Evolutionary conservation across 2,888 invertebrate genomes (phyloP).

Genomic region (Copidosoma aretas): DNA sequence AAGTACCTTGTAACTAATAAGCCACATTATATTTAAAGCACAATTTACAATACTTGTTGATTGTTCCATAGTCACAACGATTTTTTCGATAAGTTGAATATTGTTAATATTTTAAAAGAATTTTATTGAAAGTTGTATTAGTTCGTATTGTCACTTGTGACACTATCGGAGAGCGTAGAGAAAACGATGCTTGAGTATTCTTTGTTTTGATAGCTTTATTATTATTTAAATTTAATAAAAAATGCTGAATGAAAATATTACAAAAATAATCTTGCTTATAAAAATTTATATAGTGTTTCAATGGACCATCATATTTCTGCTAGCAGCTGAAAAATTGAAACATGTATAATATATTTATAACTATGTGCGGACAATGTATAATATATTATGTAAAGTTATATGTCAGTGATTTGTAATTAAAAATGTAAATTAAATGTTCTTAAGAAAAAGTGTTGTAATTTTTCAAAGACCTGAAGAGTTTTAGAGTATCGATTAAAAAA

Average conservation of each 20-base stretch:
- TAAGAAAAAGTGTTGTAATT: constrained; percentile 27
- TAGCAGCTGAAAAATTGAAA: constrained; percentile 35
- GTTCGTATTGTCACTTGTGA: constrained; percentile 27
- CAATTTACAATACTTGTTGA: constrained; percentile 37
- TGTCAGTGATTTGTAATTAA: constrained; percentile 38
- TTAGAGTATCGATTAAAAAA: constrained; percentile 28
- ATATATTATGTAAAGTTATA: constrained; percentile 35
- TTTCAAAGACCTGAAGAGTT: constrained; percentile 8
- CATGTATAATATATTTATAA: constrained; percentile 39
- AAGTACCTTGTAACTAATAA: constrained; percentile 26
- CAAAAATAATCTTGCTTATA: constrained; percentile 33
- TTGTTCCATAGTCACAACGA: constrained; percentile 24
- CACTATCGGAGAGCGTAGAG: constrained; percentile 27
- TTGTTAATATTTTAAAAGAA: constrained; percentile 30
- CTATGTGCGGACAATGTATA: constrained; percentile 20
- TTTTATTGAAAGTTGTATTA: constrained; percentile 35
- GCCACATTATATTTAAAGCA: constrained; percentile 31
- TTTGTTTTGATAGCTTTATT: constrained; percentile 29
- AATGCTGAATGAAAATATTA: constrained; percentile 33
- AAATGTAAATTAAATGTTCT: constrained; percentile 40
- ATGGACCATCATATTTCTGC: constrained; percentile 37
- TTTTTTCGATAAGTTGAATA: constrained; percentile 24
- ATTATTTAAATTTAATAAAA: constrained; percentile 33
- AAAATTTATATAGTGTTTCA: constrained; percentile 28
- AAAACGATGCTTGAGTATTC: constrained; percentile 26